These are phyloP conservation scores for Isotomurus palustris DNA, from an alignment of 2,888 invertebrate species.

Conservation along the genomic window DNA sequence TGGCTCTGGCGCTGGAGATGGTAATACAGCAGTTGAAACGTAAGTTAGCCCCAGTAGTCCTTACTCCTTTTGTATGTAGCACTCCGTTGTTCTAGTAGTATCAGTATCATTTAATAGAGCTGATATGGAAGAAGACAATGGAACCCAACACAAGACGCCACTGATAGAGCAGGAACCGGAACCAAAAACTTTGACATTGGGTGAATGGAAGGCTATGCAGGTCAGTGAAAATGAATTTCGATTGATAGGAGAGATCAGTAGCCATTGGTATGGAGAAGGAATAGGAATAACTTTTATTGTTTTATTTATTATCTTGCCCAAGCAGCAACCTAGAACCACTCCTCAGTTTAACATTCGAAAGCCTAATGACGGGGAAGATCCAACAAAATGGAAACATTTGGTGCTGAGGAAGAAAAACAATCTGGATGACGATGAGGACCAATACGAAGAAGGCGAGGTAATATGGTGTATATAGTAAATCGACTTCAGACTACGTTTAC, in stretches of 20 bases:
- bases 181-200: constrained; percentile 65
- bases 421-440: constrained; percentile 61
- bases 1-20: constrained; percentile 45
- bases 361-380: constrained; percentile 89
- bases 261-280: no score
- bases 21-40: constrained; percentile 41
- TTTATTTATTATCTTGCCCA: neutral
- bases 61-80: no score
- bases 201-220: constrained; percentile 88
- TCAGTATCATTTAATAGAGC: constrained; percentile 32
- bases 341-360: constrained; percentile 87
- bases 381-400: constrained; percentile 87
- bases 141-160: constrained; percentile 51
- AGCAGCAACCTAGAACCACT: constrained; percentile 63
- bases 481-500: neutral
- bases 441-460: constrained; percentile 59
- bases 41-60: no score
- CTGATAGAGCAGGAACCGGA: constrained; percentile 47
- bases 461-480: neutral
- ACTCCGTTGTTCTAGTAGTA: no score
- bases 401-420: constrained; percentile 66
- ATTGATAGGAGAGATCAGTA: neutral
- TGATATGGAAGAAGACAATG: constrained; percentile 47
- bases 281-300: no score
- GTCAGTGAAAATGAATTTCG: constrained; percentile 48